phyloP scores from a whole-genome alignment of 1,140 invertebrate species.

The Drosophila malerkotliana region DNA sequence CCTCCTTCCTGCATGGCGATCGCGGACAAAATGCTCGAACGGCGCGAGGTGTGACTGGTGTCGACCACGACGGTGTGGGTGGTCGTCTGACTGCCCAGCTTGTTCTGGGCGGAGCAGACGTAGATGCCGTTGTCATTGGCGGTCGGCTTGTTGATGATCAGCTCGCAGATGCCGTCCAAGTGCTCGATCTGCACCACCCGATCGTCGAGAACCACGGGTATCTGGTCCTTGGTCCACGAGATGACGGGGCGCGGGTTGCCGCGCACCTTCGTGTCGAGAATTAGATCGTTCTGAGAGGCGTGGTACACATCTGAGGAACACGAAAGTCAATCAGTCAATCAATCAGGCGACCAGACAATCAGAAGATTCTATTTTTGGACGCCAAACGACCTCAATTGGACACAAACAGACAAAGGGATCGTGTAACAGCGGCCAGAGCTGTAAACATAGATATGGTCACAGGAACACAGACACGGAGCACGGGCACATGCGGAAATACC shows the following conservation, averaged over 20 bases:
- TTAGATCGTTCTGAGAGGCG: slow-evolving; percentile 88
- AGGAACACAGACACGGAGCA: slow-evolving; percentile 6
- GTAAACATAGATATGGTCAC: slow-evolving; percentile 29
- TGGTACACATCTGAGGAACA: slow-evolving; percentile 87
- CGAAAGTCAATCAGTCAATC: slow-evolving; percentile 70
- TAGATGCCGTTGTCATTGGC: slow-evolving; percentile 88
- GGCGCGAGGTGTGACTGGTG: slow-evolving; percentile 64
- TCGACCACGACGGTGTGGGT: slow-evolving; percentile 81
- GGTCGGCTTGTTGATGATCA: slow-evolving; percentile 88
- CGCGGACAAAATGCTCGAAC: slow-evolving; percentile 66
- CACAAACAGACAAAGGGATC: slow-evolving; percentile 31
- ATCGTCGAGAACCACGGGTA: slow-evolving; percentile 85
- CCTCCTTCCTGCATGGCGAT: slow-evolving; percentile 57
- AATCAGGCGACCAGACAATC: slow-evolving; percentile 16
- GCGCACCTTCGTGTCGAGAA: slow-evolving; percentile 90
- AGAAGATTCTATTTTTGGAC: slow-evolving; percentile 60
- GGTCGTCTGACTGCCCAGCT: slow-evolving; percentile 75
- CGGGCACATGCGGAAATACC: slow-evolving; percentile 56
- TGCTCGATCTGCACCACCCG: slow-evolving; percentile 88
- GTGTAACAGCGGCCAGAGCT: slow-evolving; percentile 49
- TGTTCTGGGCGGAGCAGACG: slow-evolving; percentile 90
- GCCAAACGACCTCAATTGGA: slow-evolving; percentile 65
- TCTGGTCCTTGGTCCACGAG: slow-evolving; percentile 91
- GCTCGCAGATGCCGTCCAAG: slow-evolving; percentile 89
- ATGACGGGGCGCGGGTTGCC: slow-evolving; percentile 90